Percentiles rank a stretch among this genome's conserved stretches.
Conservation (phyloP, 2,113 vertebrate species). For the Platanista minor region DNA sequence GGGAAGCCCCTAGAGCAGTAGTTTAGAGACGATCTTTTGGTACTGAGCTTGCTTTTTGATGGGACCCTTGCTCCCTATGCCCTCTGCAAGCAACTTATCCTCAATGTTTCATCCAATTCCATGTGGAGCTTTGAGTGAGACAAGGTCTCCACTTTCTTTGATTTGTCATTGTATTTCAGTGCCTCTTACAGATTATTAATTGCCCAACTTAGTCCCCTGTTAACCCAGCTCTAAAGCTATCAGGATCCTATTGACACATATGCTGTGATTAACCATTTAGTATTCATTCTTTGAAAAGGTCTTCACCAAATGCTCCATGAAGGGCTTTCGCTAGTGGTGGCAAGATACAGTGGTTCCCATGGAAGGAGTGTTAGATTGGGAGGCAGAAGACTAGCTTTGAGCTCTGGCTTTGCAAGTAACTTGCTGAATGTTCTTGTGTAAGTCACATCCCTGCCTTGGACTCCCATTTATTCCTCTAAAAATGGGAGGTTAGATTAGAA, state of each 20-base stretch:
- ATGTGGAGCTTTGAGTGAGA: background rate
- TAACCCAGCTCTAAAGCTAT: background rate
- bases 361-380: background rate
- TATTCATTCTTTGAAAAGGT: background rate
- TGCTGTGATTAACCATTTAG: background rate
- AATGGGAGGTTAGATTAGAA: background rate
- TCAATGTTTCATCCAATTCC: background rate
- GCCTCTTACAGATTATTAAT: background rate
- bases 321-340: background rate
- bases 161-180: background rate
- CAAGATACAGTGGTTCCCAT: background rate
- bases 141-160: background rate
- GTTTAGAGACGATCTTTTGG: background rate
- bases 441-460: background rate
- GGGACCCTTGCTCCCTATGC: background rate
- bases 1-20: too few relatives aligned
- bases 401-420: background rate
- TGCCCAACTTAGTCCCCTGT: background rate
- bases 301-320: background rate
- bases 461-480: background rate
- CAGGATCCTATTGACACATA: background rate
- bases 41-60: background rate
- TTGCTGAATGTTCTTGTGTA: background rate
- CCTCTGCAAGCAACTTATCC: background rate
- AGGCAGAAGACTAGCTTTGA: background rate